These are phyloP conservation scores for Eupithecia subfuscata DNA, from an alignment of 2,888 invertebrate genomes.

Conservation along the genomic window DNA sequence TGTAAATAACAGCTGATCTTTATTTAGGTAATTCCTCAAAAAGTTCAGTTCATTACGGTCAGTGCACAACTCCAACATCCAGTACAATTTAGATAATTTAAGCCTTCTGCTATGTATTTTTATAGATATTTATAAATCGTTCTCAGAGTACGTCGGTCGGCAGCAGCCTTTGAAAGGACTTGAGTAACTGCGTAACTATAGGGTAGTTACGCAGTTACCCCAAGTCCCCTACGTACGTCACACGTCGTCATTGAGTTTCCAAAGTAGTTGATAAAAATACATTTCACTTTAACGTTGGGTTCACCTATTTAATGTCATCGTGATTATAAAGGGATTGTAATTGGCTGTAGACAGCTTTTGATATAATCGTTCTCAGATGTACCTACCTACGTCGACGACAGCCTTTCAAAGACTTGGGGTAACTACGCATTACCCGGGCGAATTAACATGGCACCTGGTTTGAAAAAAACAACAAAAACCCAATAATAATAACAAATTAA, in stretches of 20 bases:
- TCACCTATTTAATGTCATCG: neutral
- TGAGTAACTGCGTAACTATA: neutral
- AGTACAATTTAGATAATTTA: too few relatives aligned
- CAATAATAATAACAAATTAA: too few relatives aligned
- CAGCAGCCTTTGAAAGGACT: neutral
- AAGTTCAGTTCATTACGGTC: constrained; percentile 13
- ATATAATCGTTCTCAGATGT: neutral
- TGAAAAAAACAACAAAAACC: too few relatives aligned
- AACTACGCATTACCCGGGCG: neutral
- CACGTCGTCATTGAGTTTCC: neutral
- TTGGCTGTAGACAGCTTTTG: neutral
- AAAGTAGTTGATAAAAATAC: neutral
- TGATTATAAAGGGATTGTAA: neutral
- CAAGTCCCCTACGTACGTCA: too few relatives aligned
- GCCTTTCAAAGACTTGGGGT: neutral
- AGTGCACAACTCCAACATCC: too few relatives aligned
- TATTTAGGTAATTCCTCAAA: constrained; percentile 76
- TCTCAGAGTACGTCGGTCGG: neutral
- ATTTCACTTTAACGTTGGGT: neutral
- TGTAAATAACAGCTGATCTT: constrained; percentile 82
- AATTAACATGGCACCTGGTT: too few relatives aligned
- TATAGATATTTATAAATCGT: neutral
- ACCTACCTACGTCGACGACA: neutral
- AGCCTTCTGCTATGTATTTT: neutral
- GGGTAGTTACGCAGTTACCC: too few relatives aligned